phyloP scores from a whole-genome alignment of 2,888 invertebrate genomes.

The Sturmia bella region DNA sequence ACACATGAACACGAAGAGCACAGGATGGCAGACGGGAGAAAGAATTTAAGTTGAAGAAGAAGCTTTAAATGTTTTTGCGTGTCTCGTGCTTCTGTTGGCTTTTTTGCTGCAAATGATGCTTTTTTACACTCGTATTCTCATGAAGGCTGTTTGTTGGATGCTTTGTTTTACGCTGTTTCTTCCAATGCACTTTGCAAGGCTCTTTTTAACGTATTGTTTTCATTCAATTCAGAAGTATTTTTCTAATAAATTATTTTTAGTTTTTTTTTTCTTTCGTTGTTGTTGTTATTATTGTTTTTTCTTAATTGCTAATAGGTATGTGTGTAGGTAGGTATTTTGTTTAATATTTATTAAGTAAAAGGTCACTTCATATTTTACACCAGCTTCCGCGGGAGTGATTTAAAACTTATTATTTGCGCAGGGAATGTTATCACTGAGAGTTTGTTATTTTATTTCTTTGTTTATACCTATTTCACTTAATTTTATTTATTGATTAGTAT shows the following conservation, averaged over 20 bases:
- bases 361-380: slow-evolving; percentile 32
- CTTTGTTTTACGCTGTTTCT: slow-evolving; percentile 24
- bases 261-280: slow-evolving; percentile 21
- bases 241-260: neutral
- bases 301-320: neutral
- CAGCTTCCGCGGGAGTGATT: slow-evolving; percentile 11
- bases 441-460: slow-evolving; percentile 7
- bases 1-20: slow-evolving; percentile 15
- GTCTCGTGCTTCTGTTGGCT: neutral
- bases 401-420: slow-evolving; percentile 10
- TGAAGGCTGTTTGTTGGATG: slow-evolving; percentile 21
- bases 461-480: neutral
- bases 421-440: slow-evolving; percentile 22
- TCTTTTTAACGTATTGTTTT: slow-evolving; percentile 41
- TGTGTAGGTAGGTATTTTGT: too few species aligned
- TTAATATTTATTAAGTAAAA: slow-evolving; percentile 14
- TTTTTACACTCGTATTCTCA: slow-evolving; percentile 2
- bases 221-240: too few species aligned
- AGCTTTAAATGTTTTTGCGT: slow-evolving; percentile 15
- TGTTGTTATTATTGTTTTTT: slow-evolving; percentile 6
- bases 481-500: slow-evolving; percentile 21
- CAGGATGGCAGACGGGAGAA: neutral
- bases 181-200: slow-evolving; percentile 39
- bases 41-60: slow-evolving; percentile 8
- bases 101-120: slow-evolving; percentile 22